Percentiles rank a stretch among this genome's conserved stretches.
phyloP scores from a whole-genome alignment of 2,797 vertebrate species.

The Melanotaenia boesemani region DNA sequence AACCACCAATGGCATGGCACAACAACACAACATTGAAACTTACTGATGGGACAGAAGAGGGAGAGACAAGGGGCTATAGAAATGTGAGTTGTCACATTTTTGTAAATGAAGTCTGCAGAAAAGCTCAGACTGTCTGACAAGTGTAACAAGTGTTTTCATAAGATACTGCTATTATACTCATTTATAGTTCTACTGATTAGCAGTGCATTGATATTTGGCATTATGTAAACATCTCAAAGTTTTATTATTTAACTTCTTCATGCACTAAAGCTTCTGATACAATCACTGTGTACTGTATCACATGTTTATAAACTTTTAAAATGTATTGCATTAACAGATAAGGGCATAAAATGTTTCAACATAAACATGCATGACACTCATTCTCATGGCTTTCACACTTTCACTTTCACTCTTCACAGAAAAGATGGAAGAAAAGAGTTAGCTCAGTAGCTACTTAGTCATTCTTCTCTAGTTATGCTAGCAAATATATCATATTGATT shows the following conservation, averaged over 20 bases:
- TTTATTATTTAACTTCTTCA: slow-evolving; percentile 81
- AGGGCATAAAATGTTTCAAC: slow-evolving; percentile 60
- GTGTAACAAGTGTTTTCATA: slow-evolving; percentile 58
- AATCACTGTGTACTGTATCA: slow-evolving; percentile 72
- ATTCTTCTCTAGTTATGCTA: slow-evolving; percentile 68
- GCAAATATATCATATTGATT: slow-evolving; percentile 62
- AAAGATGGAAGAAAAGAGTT: slow-evolving; percentile 58
- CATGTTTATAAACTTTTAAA: slow-evolving; percentile 69
- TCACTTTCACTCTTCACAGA: slow-evolving; percentile 72
- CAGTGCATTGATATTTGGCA: slow-evolving; percentile 83
- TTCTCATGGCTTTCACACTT: slow-evolving; percentile 55
- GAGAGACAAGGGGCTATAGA: slow-evolving; percentile 11
- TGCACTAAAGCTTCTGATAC: slow-evolving; percentile 79
- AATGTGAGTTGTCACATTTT: slow-evolving; percentile 54
- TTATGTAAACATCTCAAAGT: slow-evolving; percentile 84
- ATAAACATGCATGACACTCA: slow-evolving; percentile 65
- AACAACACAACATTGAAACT: slow-evolving; percentile 33
- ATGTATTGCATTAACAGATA: slow-evolving; percentile 65
- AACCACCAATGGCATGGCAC: slow-evolving; percentile 47
- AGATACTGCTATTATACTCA: slow-evolving; percentile 68
- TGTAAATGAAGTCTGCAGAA: slow-evolving; percentile 42
- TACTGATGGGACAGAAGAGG: slow-evolving; percentile 4
- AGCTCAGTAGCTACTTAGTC: slow-evolving; percentile 57
- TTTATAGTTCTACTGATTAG: slow-evolving; percentile 67
- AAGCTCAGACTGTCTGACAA: slow-evolving; percentile 43